Conservation (phyloP, 2,797 vertebrate species). For the Mormyrops attenuatus region DNA sequence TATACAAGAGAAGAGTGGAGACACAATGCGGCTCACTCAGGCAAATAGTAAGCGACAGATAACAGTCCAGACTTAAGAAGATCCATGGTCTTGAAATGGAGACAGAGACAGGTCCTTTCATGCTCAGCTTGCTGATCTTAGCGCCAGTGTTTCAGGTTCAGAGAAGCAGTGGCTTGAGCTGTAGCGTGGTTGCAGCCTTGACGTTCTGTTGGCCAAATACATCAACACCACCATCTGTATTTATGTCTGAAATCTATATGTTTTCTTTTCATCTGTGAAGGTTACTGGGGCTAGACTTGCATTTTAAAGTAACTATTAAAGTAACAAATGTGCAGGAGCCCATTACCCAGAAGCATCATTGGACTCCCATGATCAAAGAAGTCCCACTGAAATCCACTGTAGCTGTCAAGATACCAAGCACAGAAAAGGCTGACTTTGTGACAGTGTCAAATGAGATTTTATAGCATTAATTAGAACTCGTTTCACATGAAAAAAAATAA, state of each 20-base stretch:
- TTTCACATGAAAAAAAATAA: not conserved
- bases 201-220: slow-evolving; percentile 17
- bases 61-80: slow-evolving; percentile 42
- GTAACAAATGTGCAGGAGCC: not conserved
- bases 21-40: slow-evolving; percentile 54
- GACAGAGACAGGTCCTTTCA: slow-evolving; percentile 35
- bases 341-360: not conserved
- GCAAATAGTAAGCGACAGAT: slow-evolving; percentile 66
- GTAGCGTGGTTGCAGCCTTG: slow-evolving; percentile 18
- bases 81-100: slow-evolving; percentile 34
- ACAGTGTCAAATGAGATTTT: not conserved
- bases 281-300: not conserved
- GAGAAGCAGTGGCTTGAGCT: not conserved
- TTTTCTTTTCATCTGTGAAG: not conserved
- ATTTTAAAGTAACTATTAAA: not conserved
- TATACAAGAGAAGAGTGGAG: slow-evolving; percentile 57
- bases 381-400: not conserved
- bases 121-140: slow-evolving; percentile 27
- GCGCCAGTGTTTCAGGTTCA: slow-evolving; percentile 45
- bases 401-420: not conserved
- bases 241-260: not conserved
- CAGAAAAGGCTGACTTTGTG: slow-evolving; percentile 4
- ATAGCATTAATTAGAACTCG: not conserved
- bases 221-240: slow-evolving; percentile 14
- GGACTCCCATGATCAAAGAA: not conserved